Conservation (phyloP, 2,113 vertebrate genomes). For the Strix uralensis region DNA sequence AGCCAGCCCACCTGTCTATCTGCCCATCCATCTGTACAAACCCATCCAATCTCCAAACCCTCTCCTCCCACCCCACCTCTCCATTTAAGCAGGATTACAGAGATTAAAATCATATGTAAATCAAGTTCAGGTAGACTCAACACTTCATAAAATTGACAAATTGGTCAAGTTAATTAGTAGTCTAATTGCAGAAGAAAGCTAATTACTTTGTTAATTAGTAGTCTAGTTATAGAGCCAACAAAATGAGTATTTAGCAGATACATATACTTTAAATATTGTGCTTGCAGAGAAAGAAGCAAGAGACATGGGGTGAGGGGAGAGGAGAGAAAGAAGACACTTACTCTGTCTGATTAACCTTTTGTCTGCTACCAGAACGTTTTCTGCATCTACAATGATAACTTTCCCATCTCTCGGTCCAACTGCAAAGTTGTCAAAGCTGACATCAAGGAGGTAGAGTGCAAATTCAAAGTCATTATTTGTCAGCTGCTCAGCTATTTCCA, state of each 20-base stretch:
- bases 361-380: slow-evolving; percentile 98
- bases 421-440: slow-evolving; percentile 99
- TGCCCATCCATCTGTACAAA: background rate
- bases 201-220: background rate
- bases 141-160: background rate
- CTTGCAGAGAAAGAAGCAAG: background rate
- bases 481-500: slow-evolving; percentile 98
- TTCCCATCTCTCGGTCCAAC: slow-evolving; percentile 96
- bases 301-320: background rate
- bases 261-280: background rate
- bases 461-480: slow-evolving; percentile 99
- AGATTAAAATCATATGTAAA: background rate
- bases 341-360: slow-evolving; percentile 97
- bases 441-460: slow-evolving; percentile 97
- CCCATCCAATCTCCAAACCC: accelerated
- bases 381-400: slow-evolving; percentile 97
- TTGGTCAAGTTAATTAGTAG: background rate
- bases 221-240: background rate
- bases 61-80: background rate
- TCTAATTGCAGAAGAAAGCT: background rate
- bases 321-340: slow-evolving; percentile 73
- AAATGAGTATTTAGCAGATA: background rate
- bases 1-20: background rate
- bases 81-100: background rate
- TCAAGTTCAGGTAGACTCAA: background rate